Evolutionary conservation across 2,113 vertebrate species (phyloP).

Genomic region (Tringa solitaria): DNA sequence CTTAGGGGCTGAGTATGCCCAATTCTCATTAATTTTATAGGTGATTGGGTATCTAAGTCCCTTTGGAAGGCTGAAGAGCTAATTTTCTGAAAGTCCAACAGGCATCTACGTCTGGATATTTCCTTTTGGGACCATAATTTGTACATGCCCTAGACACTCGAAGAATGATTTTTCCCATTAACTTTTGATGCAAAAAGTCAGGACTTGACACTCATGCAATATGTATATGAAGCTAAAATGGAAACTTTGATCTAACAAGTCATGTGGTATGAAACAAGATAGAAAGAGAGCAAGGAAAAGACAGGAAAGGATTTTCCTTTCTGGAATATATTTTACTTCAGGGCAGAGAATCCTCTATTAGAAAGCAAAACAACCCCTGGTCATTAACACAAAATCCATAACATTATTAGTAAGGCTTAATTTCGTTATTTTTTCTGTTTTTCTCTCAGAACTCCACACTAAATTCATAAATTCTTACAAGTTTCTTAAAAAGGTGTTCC

Average conservation of each 20-base stretch:
- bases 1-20: constrained; percentile 16
- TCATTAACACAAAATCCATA: background rate
- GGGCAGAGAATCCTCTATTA: background rate
- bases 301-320: background rate
- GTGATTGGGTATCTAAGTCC: background rate
- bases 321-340: background rate
- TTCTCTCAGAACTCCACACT: background rate
- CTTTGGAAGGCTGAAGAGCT: constrained; percentile 1
- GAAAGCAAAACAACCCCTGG: background rate
- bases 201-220: constrained; percentile 42
- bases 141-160: background rate
- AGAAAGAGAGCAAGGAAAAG: background rate
- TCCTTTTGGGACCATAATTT: background rate
- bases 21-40: constrained; percentile 61
- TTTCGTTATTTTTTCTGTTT: background rate
- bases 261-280: background rate
- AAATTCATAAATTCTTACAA: background rate
- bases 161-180: constrained; percentile 40
- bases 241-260: constrained; percentile 24
- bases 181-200: constrained; percentile 22
- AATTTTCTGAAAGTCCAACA: constrained; percentile 4
- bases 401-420: background rate
- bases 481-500: background rate
- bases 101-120: background rate
- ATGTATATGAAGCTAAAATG: constrained; percentile 44